Percentiles rank a stretch among this genome's conserved stretches.
Conservation (phyloP, 2,888 invertebrate genomes). For the Hemithea aestivaria region DNA sequence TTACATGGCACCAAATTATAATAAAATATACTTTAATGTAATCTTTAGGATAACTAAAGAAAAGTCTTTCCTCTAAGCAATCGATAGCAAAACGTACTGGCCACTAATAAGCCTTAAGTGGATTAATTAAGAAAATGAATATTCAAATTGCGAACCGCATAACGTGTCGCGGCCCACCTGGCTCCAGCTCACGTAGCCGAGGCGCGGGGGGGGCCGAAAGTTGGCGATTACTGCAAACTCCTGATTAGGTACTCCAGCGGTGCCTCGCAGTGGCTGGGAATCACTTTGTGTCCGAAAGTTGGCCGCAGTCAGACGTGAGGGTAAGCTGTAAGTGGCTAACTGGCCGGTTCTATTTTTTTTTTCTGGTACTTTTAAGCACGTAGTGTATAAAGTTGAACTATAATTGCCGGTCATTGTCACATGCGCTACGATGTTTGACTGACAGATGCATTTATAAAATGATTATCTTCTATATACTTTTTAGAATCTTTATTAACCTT, state of each 20-base stretch:
- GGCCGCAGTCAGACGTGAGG: conserved; percentile 34
- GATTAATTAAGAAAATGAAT: conserved; percentile 30
- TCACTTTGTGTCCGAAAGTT: conserved; percentile 35
- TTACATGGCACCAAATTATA: too few relatives aligned
- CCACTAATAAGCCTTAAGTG: conserved; percentile 17
- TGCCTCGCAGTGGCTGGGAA: conserved; percentile 27
- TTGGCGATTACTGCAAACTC: conserved; percentile 37
- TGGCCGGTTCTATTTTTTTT: conserved; percentile 43
- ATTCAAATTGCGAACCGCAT: conserved; percentile 36
- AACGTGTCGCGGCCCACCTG: conserved; percentile 38
- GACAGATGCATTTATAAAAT: too few relatives aligned
- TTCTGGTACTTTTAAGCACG: conserved; percentile 11
- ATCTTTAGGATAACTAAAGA: too few relatives aligned
- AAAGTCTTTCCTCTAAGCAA: conserved; percentile 3
- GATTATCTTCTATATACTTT: too few relatives aligned
- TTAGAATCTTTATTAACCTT: too few relatives aligned
- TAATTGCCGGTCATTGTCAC: too few relatives aligned
- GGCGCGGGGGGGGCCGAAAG: conserved; percentile 31
- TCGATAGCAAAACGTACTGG: conserved; percentile 7
- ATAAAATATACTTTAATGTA: too few relatives aligned
- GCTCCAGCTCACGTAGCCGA: conserved; percentile 40
- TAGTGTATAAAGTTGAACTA: too few relatives aligned
- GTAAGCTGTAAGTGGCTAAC: conserved; percentile 25
- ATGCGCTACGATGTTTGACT: too few relatives aligned
- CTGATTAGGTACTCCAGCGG: conserved; percentile 34